phyloP scores from a whole-genome alignment of 2,113 vertebrate genomes.

The Bagarius yarrelli region DNA sequence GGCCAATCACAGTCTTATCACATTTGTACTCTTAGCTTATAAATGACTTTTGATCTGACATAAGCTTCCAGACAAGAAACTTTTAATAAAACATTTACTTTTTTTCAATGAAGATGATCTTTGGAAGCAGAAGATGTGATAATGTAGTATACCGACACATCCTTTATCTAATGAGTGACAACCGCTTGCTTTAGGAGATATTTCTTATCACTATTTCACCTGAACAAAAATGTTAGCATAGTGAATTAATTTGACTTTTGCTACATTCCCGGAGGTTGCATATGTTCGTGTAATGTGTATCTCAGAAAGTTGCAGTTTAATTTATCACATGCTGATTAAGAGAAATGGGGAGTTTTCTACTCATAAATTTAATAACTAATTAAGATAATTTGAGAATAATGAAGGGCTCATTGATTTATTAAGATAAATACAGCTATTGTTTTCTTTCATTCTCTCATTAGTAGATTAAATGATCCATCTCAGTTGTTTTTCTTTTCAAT shows the following conservation, averaged over 20 bases:
- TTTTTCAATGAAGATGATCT: slow-evolving; percentile 37
- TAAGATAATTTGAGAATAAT: slow-evolving; percentile 63
- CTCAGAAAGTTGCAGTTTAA: slow-evolving; percentile 32
- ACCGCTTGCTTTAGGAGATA: slow-evolving; percentile 1
- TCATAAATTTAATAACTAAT: slow-evolving; percentile 60
- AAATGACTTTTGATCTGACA: slow-evolving; percentile 45
- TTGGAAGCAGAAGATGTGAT: slow-evolving; percentile 3
- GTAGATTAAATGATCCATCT: slow-evolving; percentile 56
- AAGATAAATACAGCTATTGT: slow-evolving; percentile 57
- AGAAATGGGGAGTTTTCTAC: slow-evolving; percentile 50
- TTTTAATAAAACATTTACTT: slow-evolving; percentile 45
- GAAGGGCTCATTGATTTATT: slow-evolving; percentile 64
- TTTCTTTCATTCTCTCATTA: slow-evolving; percentile 61
- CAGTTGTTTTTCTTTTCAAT: slow-evolving; percentile 54
- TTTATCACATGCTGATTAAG: slow-evolving; percentile 34
- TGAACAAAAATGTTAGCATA: not conserved
- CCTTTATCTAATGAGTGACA: slow-evolving; percentile 9
- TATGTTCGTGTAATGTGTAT: slow-evolving; percentile 16
- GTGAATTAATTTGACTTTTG: slow-evolving; percentile 33
- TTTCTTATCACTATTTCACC: slow-evolving; percentile 5
- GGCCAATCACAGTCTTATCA: slow-evolving; percentile 41
- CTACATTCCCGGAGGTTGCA: slow-evolving; percentile 15
- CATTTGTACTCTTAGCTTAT: slow-evolving; percentile 41
- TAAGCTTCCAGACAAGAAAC: slow-evolving; percentile 35
- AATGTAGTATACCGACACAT: not conserved